Conservation (phyloP, 2,797 vertebrate genomes). For the Dendrocincla tyrannina region DNA sequence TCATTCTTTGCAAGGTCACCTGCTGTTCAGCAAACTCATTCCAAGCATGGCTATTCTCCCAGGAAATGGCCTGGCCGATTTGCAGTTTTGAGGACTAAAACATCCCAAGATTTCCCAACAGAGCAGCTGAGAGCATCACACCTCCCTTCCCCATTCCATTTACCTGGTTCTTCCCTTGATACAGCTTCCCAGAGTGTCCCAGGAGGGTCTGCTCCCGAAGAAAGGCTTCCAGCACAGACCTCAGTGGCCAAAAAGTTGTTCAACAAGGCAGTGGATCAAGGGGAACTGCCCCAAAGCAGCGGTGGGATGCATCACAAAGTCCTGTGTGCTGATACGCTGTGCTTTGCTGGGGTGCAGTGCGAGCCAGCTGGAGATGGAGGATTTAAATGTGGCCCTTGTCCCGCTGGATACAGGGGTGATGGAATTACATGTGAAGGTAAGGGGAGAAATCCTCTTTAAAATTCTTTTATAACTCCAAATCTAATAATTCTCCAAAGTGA, state of each 20-base stretch:
- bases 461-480: not conserved
- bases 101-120: slow-evolving; percentile 24
- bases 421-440: slow-evolving; percentile 80
- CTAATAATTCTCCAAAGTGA: not conserved
- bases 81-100: not conserved
- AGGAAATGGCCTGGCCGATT: not conserved
- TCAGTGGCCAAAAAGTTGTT: not conserved
- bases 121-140: slow-evolving; percentile 11
- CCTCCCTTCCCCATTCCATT: slow-evolving; percentile 23
- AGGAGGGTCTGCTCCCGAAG: not conserved
- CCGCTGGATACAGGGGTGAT: slow-evolving; percentile 77
- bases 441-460: not conserved
- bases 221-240: not conserved
- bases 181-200: not conserved
- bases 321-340: slow-evolving; percentile 56
- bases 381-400: slow-evolving; percentile 79
- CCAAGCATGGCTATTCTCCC: not conserved
- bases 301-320: not conserved
- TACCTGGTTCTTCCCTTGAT: slow-evolving; percentile 40
- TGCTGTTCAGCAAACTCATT: not conserved
- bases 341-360: slow-evolving; percentile 77
- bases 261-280: not conserved
- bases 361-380: not conserved
- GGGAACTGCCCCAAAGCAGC: not conserved
- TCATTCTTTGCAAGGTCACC: not conserved